phyloP scores from a whole-genome alignment of 2,113 vertebrate species.

The Amphiprion percula region DNA sequence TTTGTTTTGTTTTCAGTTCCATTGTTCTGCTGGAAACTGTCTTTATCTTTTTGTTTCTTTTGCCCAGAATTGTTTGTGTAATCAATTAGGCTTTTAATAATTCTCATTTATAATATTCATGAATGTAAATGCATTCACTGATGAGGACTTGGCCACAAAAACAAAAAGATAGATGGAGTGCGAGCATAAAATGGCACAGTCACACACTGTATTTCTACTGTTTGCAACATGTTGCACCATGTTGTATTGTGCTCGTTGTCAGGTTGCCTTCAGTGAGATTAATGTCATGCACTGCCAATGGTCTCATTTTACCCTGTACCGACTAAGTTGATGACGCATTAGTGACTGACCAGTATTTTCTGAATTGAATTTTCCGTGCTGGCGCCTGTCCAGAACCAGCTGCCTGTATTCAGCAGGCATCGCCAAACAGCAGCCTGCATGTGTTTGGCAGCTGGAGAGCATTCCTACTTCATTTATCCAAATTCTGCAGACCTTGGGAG shows the following conservation, averaged over 20 bases:
- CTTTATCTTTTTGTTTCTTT: background rate
- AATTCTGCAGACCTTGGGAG: conserved; percentile 75
- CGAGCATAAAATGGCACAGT: conserved; percentile 26
- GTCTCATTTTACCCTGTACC: conserved; percentile 70
- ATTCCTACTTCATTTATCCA: conserved; percentile 80
- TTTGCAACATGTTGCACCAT: conserved; percentile 51
- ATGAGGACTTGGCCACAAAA: background rate
- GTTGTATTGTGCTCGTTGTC: conserved; percentile 59
- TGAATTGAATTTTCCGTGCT: conserved; percentile 78
- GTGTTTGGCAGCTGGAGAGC: conserved; percentile 74
- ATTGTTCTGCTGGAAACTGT: background rate
- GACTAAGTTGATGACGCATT: conserved; percentile 74
- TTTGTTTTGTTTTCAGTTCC: background rate
- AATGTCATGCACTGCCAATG: conserved; percentile 60
- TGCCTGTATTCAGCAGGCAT: conserved; percentile 73
- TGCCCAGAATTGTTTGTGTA: background rate
- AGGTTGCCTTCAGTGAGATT: conserved; percentile 72
- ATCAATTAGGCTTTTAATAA: background rate
- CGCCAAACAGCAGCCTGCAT: conserved; percentile 72
- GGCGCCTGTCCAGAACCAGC: conserved; percentile 68
- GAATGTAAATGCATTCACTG: background rate
- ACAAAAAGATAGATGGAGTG: background rate
- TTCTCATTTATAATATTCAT: background rate
- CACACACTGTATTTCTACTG: conserved; percentile 36
- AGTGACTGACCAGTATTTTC: conserved; percentile 78